phyloP scores from a whole-genome alignment of 2,113 vertebrate species.

The Canis aureus region DNA sequence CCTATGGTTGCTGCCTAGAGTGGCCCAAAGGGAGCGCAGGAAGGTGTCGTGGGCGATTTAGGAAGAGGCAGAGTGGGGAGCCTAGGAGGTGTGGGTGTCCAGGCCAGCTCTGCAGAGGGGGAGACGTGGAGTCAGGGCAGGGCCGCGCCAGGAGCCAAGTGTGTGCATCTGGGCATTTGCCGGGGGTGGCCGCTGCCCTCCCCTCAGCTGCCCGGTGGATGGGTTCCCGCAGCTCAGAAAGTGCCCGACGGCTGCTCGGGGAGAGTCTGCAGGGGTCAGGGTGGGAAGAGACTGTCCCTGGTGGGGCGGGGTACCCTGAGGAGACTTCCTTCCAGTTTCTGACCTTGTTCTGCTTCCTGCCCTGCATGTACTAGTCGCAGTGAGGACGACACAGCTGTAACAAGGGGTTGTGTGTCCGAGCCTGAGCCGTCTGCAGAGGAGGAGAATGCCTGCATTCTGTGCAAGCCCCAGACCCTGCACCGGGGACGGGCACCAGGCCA shows the following conservation, averaged over 20 bases:
- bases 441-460: not conserved
- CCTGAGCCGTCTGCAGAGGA: not conserved
- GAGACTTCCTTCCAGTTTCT: not conserved
- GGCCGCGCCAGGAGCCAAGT: not conserved
- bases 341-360: not conserved
- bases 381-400: not conserved
- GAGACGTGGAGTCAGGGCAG: not conserved
- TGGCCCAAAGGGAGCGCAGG: not conserved
- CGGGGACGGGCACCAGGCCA: not conserved
- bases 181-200: not conserved
- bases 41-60: not conserved
- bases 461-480: too few species aligned
- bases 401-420: fast-evolving
- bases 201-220: too few species aligned
- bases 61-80: not conserved
- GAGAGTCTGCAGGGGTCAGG: not conserved
- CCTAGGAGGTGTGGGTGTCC: not conserved
- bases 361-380: not conserved
- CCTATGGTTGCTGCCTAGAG: not conserved
- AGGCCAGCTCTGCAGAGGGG: not conserved
- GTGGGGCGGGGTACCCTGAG: not conserved
- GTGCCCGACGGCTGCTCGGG: not conserved
- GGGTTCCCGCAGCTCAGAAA: not conserved
- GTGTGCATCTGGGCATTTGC: not conserved
- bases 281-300: not conserved